Base-by-base conservation (phyloP, 2,888 invertebrate species). In the Drosophila stalkeri region DNA sequence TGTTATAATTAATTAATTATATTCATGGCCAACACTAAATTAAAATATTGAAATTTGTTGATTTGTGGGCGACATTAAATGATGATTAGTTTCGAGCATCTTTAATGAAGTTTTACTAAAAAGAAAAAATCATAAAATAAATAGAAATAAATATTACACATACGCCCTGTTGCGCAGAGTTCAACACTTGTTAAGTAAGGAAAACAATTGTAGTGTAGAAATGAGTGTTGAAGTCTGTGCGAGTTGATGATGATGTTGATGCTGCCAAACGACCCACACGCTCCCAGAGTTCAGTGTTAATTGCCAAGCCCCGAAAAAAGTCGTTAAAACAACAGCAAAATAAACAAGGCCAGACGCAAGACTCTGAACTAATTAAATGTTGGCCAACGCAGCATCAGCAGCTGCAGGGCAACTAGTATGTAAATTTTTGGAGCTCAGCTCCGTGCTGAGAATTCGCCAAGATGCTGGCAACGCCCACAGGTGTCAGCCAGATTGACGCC, bases 361-460 rank as follows among this genome's bases (percentile, higher is more conserved):
- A 80, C 64, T 74, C 71, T 86, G 83, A 65, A 60, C 81, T 82
- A 84, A 84, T 84, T 84, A 84, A 84, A 84, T 77, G 83, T 88
- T 88, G 86, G 88, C 82, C 80, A 88, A 84, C 77, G 72, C 73
- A 59, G 12, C 47, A 47, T 3, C 51, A 18, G 20, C 63, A 43
- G 64, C 79, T 67, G 66, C 70, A 54, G 73, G 55, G 61, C 57
- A 66, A 66, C 72, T 51, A 44, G 65, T 67, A 77, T 82, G 86
- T 64, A 65, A 75, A 87, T 87, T 71, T 72, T 55, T 46, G 37
- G 23, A 64, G 12, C 57, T 61, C 33, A 9, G 43, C 47, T 72
- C 52, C 61, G 64, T 72, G 67, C 64, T 68, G 77, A 77, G 75
- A 79, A 79, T 75, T 64, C 9, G 69, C 75, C 71, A 77, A 79